Conservation (phyloP, 1,140 invertebrate species). For the Scylla paramamosain region DNA sequence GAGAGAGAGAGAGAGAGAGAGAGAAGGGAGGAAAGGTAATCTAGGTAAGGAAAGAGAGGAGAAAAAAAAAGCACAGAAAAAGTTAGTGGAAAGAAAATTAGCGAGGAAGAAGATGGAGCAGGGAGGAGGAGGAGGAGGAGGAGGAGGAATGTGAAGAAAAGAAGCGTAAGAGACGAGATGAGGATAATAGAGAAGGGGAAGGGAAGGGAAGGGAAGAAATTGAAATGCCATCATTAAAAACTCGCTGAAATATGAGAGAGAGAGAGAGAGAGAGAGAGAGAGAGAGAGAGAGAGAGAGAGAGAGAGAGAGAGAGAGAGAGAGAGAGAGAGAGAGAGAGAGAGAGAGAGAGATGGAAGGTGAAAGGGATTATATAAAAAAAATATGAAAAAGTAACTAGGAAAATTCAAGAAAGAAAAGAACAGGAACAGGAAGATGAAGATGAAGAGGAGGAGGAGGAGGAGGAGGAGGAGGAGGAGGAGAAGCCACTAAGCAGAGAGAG, state of each 20-base stretch:
- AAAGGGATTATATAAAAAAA: too few relatives aligned
- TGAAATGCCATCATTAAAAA: not conserved
- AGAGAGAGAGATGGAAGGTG: too few relatives aligned
- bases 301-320: not conserved
- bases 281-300: not conserved
- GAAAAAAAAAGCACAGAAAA: not conserved
- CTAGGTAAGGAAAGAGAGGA: too few relatives aligned
- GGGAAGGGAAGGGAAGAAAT: not conserved
- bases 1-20: not conserved
- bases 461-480: not conserved
- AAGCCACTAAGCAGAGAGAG: not conserved
- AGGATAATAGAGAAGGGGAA: not conserved
- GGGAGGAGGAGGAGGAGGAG: not conserved
- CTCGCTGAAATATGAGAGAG: not conserved
- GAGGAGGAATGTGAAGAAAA: not conserved
- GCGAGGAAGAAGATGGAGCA: not conserved
- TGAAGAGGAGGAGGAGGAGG: not conserved
- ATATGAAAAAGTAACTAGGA: not conserved
- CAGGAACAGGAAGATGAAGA: not conserved
- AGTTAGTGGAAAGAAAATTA: not conserved
- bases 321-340: conserved; percentile 43
- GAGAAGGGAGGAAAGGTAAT: not conserved
- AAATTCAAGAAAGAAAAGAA: not conserved
- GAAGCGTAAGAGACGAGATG: not conserved
- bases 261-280: not conserved